Conservation (phyloP, 2,797 vertebrate genomes). For the Serranus cabrilla region DNA sequence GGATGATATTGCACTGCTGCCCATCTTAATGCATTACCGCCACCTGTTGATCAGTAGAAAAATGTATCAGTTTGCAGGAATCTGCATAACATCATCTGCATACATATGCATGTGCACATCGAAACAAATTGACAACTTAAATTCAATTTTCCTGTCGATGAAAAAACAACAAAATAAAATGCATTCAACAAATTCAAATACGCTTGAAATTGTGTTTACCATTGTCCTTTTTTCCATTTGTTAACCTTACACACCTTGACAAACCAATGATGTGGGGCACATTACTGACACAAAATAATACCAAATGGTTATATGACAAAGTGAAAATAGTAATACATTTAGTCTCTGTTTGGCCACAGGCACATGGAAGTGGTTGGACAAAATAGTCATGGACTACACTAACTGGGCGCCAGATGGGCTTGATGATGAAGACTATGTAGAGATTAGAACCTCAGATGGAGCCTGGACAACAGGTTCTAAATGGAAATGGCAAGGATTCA, state of each 20-base stretch:
- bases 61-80: neutral
- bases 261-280: neutral
- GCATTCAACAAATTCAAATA: neutral
- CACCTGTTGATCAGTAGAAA: neutral
- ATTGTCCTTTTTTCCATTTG: neutral
- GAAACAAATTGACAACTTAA: neutral
- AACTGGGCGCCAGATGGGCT: constrained; percentile 71
- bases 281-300: neutral
- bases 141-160: neutral
- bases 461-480: constrained; percentile 64
- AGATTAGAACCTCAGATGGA: constrained; percentile 57
- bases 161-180: constrained; percentile 4
- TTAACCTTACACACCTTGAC: neutral
- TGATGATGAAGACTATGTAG: constrained; percentile 53
- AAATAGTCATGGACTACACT: constrained; percentile 70
- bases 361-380: constrained; percentile 78
- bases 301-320: neutral
- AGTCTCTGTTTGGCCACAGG: constrained; percentile 54
- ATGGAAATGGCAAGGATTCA: constrained; percentile 71
- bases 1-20: neutral
- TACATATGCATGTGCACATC: neutral
- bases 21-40: neutral
- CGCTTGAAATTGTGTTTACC: neutral
- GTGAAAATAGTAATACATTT: neutral
- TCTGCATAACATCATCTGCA: neutral